phyloP scores from a whole-genome alignment of 2,888 invertebrate genomes.

The Nomada hirtipes region DNA sequence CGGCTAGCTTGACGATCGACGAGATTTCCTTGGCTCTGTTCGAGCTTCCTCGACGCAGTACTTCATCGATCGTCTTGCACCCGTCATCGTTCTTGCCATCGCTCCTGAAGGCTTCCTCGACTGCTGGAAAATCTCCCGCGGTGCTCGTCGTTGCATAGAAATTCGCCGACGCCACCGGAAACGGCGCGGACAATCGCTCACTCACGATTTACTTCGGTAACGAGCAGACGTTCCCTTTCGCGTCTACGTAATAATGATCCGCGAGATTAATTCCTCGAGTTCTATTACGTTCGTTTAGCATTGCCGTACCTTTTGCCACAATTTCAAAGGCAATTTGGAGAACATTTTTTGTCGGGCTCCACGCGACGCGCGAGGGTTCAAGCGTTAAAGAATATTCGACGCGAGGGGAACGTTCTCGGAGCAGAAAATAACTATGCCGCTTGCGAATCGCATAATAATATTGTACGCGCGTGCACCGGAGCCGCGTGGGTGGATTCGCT shows the following conservation, averaged over 20 bases:
- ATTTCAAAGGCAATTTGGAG: too few species aligned
- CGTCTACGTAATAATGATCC: too few species aligned
- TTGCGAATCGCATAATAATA: conserved; percentile 25
- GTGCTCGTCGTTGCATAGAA: conserved; percentile 26
- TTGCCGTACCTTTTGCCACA: too few species aligned
- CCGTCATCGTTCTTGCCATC: conserved; percentile 35
- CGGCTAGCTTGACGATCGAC: conserved; percentile 40
- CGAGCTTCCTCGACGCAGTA: conserved; percentile 28
- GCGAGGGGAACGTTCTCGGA: not conserved
- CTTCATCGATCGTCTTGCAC: conserved; percentile 45
- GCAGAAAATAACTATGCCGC: conserved; percentile 47
- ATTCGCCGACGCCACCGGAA: not conserved
- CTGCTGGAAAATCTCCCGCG: conserved; percentile 6
- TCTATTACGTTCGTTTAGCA: too few species aligned
- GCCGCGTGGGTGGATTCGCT: conserved; percentile 56
- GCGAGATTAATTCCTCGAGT: too few species aligned
- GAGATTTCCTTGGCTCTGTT: conserved; percentile 32
- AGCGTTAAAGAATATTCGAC: not conserved
- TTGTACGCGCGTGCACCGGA: conserved; percentile 15
- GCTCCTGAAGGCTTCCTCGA: conserved; percentile 3
- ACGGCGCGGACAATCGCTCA: too few species aligned
- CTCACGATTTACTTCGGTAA: too few species aligned
- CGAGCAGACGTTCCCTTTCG: too few species aligned
- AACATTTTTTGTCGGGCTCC: too few species aligned
- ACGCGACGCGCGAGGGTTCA: not conserved